These are phyloP conservation scores for Engystomops pustulosus DNA, from an alignment of 2,113 vertebrate genomes.

Conservation along the genomic window DNA sequence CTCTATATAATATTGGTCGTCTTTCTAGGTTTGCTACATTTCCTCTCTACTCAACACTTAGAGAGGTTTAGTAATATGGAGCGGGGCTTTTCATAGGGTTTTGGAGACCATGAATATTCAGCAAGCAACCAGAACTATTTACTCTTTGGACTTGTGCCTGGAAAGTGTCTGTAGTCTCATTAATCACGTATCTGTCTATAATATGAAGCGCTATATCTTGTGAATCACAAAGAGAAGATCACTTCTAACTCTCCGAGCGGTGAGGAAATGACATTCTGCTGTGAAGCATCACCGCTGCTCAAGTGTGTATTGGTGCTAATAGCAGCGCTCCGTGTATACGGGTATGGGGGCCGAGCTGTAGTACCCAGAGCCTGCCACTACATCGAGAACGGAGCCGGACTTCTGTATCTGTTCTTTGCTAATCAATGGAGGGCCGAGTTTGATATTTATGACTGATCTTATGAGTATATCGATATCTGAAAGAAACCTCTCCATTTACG, in stretches of 20 bases:
- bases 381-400: too few species aligned
- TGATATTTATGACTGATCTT: too few species aligned
- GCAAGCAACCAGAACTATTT: constrained; percentile 11
- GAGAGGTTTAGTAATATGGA: constrained; percentile 17
- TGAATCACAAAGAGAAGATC: not conserved
- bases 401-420: too few species aligned
- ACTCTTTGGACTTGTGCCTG: constrained; percentile 11
- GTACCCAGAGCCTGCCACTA: too few species aligned
- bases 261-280: not conserved
- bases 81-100: not conserved
- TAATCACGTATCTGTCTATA: constrained; percentile 26
- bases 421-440: too few species aligned
- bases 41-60: not conserved
- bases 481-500: too few species aligned
- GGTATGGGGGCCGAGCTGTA: too few species aligned
- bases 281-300: not conserved
- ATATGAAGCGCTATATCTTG: constrained; percentile 10
- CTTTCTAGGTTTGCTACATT: not conserved
- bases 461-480: too few species aligned
- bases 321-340: not conserved
- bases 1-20: too few species aligned
- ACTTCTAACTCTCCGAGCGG: not conserved
- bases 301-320: not conserved
- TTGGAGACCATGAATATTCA: constrained; percentile 39
- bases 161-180: constrained; percentile 24